These are phyloP conservation scores for Drosophila tropicalis DNA, from an alignment of 1,140 invertebrate genomes.

Conservation along the genomic window DNA sequence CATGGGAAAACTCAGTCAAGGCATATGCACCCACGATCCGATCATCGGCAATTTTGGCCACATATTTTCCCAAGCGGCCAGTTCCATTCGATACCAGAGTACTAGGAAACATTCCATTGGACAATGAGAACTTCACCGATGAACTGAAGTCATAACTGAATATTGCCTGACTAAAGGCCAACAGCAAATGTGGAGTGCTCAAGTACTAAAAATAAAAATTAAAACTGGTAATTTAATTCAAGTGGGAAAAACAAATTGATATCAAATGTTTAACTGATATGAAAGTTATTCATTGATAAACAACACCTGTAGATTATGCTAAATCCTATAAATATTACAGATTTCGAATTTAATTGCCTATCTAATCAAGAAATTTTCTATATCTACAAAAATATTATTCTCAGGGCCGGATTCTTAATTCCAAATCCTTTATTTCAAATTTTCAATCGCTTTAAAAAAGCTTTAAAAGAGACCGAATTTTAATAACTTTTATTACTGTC, in stretches of 20 bases:
- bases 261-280: too few species aligned
- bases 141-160: slow-evolving; percentile 89
- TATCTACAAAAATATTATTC: background rate
- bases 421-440: too few species aligned
- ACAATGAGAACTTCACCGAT: slow-evolving; percentile 86
- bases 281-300: background rate
- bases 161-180: slow-evolving; percentile 85
- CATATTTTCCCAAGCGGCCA: slow-evolving; percentile 85
- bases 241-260: background rate
- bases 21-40: slow-evolving; percentile 90
- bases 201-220: slow-evolving; percentile 82
- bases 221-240: slow-evolving; percentile 29
- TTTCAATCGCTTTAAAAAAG: too few species aligned
- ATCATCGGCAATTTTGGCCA: slow-evolving; percentile 85
- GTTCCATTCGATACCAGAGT: slow-evolving; percentile 85
- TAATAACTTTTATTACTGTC: too few species aligned
- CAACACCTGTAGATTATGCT: background rate
- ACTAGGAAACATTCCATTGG: slow-evolving; percentile 85
- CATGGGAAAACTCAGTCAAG: slow-evolving; percentile 94
- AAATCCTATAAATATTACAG: background rate
- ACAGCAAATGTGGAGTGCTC: slow-evolving; percentile 82
- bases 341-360: background rate
- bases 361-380: background rate
- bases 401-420: too few species aligned
- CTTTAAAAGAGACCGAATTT: too few species aligned